Base-by-base conservation (phyloP, 1,140 invertebrate genomes). In the Drosophila tropicalis region DNA sequence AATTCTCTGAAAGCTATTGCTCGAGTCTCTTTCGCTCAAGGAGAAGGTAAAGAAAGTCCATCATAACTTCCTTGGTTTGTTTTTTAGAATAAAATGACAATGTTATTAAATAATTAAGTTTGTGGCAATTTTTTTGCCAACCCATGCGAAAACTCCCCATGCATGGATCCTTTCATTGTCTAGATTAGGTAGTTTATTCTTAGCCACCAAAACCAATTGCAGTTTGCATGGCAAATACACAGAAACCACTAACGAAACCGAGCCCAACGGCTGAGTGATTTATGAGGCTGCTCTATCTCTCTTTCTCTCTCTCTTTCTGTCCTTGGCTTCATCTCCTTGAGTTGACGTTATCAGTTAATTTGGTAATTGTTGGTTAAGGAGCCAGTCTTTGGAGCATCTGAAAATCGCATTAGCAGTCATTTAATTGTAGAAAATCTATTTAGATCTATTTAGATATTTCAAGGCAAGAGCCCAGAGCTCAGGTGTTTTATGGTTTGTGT, bases 341-440 rank as follows among this genome's bases (percentile, higher is more conserved):
- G 47, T 29, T 34, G 64, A 61, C 44, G 64, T 71, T 79, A 83
- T 70, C 70, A 71, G 47, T 44, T 79, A 69, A 79, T 82, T 66
- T 71, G 75, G 39, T 63, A 76, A 83, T 70, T 74, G 55, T 67
- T 57, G 29, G 36, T 39, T 47, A 77, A 76, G 70, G 32, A 76
- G 34, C 10, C 36, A 39, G 29, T 29, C 29, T 29, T 29, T 5
- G 29, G 29, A 29, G 29, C 36, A 39, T 39, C 36, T 39, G 61
- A 13, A 57, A 69, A 79, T 73, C 56, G 76, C 63, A 83, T 81
- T 77, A 76, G 51, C 78, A 67, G 39, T 41, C 36, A 62, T 75
- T 81, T 77, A 77, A 73, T 77, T 81, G 73, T 51, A 57, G 29
- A 63, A 60, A 65, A 74, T 47, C 17, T 58, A 58, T 34, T 57